Conservation (phyloP, 1,140 invertebrate genomes). For the Drosophila arizonae region DNA sequence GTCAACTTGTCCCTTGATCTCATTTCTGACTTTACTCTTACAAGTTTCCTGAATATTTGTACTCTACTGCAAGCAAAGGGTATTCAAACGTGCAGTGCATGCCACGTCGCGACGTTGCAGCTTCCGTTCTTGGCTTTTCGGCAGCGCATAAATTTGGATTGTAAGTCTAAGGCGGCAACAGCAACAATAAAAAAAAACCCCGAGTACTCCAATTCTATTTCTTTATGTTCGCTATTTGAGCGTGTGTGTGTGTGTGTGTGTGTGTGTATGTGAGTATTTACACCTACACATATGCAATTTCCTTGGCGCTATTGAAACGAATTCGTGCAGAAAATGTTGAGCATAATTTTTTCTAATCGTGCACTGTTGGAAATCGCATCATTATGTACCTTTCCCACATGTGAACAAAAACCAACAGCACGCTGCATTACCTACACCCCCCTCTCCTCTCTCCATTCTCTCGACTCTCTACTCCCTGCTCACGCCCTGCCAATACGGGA, state of each 20-base stretch:
- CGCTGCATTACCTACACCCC: not conserved
- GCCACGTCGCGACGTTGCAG: slow-evolving; percentile 22
- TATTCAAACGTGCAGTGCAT: slow-evolving; percentile 23
- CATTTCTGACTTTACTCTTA: not conserved
- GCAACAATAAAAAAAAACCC: slow-evolving; percentile 14
- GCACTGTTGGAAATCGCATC: slow-evolving; percentile 42
- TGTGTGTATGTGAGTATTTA: slow-evolving; percentile 5
- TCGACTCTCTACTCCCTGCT: no score
- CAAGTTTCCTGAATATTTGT: no score
- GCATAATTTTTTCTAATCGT: slow-evolving; percentile 78
- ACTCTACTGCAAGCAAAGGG: not conserved
- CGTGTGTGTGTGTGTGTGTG: slow-evolving; percentile 7
- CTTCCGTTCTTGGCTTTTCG: slow-evolving; percentile 50
- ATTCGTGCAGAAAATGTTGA: slow-evolving; percentile 77
- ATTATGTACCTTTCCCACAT: slow-evolving; percentile 32
- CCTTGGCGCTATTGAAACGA: slow-evolving; percentile 58
- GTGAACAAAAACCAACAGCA: slow-evolving; percentile 25
- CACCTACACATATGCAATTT: slow-evolving; percentile 39
- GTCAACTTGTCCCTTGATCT: not conserved
- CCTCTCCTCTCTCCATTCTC: not conserved
- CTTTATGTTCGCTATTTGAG: slow-evolving; percentile 38
- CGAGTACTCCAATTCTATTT: slow-evolving; percentile 62
- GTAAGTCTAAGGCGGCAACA: slow-evolving; percentile 34
- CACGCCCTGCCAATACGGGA: not conserved
- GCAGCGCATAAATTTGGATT: slow-evolving; percentile 73